Evolutionary conservation across 2,888 invertebrate genomes (phyloP).

Genomic region (Dynastes maya): DNA sequence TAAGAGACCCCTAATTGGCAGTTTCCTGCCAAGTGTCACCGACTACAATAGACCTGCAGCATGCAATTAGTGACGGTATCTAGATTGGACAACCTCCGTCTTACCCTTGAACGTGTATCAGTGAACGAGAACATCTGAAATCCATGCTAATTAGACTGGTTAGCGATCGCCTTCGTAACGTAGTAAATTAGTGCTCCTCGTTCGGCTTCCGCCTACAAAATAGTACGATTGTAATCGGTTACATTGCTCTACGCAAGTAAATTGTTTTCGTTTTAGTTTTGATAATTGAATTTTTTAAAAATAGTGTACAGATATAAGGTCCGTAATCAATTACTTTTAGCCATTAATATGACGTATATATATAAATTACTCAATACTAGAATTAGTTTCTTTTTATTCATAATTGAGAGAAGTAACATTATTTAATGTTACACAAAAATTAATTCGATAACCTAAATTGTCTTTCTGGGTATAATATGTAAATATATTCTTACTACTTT

Average conservation of each 20-base stretch:
- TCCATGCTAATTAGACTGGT: slow-evolving; percentile 36
- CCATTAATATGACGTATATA: background rate
- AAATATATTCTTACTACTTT: background rate
- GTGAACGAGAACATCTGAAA: slow-evolving; percentile 31
- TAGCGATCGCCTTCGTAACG: slow-evolving; percentile 16
- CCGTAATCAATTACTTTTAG: too few species aligned
- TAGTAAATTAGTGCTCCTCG: background rate
- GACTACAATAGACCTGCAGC: slow-evolving; percentile 58
- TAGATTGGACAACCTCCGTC: slow-evolving; percentile 53
- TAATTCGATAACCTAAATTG: slow-evolving; percentile 12
- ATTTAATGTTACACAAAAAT: background rate
- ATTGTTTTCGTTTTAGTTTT: too few species aligned
- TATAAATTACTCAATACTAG: background rate
- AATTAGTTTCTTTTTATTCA: background rate
- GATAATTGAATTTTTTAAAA: too few species aligned
- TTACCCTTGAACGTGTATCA: slow-evolving; percentile 41
- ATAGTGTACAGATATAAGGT: too few species aligned
- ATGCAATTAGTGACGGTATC: slow-evolving; percentile 59
- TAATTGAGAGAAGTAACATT: background rate
- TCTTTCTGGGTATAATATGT: background rate
- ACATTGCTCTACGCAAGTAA: too few species aligned
- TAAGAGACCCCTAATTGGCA: slow-evolving; percentile 65
- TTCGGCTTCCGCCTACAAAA: background rate
- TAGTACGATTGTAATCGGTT: background rate
- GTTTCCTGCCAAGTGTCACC: slow-evolving; percentile 65